Evolutionary conservation across 2,113 vertebrate species (phyloP).

Genomic region (Ondatra zibethicus): DNA sequence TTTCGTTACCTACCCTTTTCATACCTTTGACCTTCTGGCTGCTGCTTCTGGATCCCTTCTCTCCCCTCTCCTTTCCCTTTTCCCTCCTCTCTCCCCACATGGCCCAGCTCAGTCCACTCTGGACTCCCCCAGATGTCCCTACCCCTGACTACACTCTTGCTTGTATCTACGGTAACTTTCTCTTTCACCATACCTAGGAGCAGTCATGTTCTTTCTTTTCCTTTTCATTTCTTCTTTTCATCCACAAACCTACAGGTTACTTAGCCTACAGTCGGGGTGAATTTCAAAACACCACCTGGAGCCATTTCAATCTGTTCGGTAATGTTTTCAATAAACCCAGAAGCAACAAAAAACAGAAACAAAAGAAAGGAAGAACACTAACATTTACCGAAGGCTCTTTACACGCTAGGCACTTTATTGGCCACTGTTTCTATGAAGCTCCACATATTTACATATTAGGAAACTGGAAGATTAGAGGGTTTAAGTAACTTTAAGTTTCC

Average conservation of each 20-base stretch:
- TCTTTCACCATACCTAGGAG: not conserved
- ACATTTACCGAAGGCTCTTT: not conserved
- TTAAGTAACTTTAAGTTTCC: slow-evolving; percentile 11
- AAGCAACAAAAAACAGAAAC: not conserved
- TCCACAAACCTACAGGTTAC: not conserved
- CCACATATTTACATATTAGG: slow-evolving; percentile 11
- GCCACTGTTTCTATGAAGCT: slow-evolving; percentile 8
- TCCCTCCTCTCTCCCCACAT: not conserved
- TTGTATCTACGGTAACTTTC: not conserved
- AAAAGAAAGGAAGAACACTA: not conserved
- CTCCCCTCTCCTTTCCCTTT: not conserved
- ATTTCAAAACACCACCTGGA: not conserved
- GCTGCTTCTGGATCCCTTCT: not conserved
- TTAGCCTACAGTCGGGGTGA: not conserved
- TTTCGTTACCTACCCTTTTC: not conserved
- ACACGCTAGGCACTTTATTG: not conserved
- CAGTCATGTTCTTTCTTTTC: not conserved
- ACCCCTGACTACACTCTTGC: not conserved
- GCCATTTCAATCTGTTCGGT: not conserved
- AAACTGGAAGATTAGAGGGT: not conserved
- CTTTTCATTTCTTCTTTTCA: not conserved
- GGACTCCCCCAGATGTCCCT: not conserved
- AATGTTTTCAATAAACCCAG: not conserved
- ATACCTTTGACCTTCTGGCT: not conserved
- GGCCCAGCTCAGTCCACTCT: not conserved